A percentile compares a stretch with the other conserved stretches of the same genome.
phyloP scores from a whole-genome alignment of 2,888 invertebrate species.

The Ceratothoa steindachneri region DNA sequence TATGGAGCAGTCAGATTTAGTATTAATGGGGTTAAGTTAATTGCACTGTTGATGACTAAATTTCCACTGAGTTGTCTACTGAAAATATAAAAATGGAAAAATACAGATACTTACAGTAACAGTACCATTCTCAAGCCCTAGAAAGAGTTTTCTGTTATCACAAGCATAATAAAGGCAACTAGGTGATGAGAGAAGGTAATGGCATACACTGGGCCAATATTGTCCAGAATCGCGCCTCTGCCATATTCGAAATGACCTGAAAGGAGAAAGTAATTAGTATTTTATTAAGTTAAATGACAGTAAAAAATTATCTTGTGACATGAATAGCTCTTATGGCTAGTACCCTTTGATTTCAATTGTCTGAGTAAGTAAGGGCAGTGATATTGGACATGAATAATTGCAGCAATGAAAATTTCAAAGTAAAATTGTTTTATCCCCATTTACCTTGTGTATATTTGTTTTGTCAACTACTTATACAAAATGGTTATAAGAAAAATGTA shows the following conservation, averaged over 20 bases:
- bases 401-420: background rate
- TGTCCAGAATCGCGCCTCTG: conserved; percentile 94
- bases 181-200: conserved; percentile 89
- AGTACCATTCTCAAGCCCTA: conserved; percentile 94
- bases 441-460: no score
- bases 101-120: conserved; percentile 60
- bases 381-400: background rate
- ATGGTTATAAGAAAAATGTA: no score
- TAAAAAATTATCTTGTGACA: background rate
- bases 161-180: conserved; percentile 82
- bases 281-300: background rate
- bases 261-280: conserved; percentile 49
- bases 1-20: no score
- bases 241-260: conserved; percentile 92
- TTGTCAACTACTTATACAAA: no score
- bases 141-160: conserved; percentile 81
- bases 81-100: no score
- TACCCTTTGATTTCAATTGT: background rate
- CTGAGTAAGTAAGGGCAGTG: background rate
- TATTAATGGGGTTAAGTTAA: no score
- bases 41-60: no score
- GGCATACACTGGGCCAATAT: conserved; percentile 98
- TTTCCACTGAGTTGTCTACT: no score
- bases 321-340: background rate
- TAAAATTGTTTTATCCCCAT: background rate